Percentiles rank a stretch among this genome's conserved stretches.
Evolutionary conservation across 53 echinoderm and acorn worm genomes (phyloP).

Genomic region (Paracentrotus lividus): DNA sequence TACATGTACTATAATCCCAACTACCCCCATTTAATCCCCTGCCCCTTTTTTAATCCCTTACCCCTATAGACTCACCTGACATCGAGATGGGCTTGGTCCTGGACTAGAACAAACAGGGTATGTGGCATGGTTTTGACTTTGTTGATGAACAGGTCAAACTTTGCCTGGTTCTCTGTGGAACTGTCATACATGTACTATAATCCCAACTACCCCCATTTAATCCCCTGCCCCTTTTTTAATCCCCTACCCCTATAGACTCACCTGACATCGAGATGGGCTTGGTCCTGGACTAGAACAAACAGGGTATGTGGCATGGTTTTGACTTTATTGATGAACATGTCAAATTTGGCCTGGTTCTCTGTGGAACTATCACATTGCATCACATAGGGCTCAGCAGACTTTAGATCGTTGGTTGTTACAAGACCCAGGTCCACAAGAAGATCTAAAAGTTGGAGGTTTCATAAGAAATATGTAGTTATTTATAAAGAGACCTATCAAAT

Average conservation of each 20-base stretch:
- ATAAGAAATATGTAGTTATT: neutral
- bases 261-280: constrained; percentile 92
- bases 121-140: constrained; percentile 90
- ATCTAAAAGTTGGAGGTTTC: constrained; percentile 60
- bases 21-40: too few species aligned
- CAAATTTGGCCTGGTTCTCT: constrained; percentile 91
- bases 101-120: constrained; percentile 90
- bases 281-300: constrained; percentile 95
- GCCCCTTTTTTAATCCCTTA: too few species aligned
- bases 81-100: constrained; percentile 87
- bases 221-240: neutral
- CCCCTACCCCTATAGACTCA: constrained; percentile 26
- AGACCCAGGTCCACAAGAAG: constrained; percentile 89
- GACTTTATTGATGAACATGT: constrained; percentile 84
- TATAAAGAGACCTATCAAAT: neutral
- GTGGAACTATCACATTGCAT: constrained; percentile 87
- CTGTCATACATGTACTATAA: constrained; percentile 67
- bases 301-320: constrained; percentile 90
- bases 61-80: constrained; percentile 73
- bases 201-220: neutral
- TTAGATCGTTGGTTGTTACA: constrained; percentile 64
- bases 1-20: too few species aligned
- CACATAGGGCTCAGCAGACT: constrained; percentile 83
- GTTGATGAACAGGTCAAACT: constrained; percentile 87
- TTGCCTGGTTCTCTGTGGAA: constrained; percentile 79